These are phyloP conservation scores for Stegodyphus mimosarum DNA, from an alignment of 1,140 invertebrate genomes.

Conservation along the genomic window DNA sequence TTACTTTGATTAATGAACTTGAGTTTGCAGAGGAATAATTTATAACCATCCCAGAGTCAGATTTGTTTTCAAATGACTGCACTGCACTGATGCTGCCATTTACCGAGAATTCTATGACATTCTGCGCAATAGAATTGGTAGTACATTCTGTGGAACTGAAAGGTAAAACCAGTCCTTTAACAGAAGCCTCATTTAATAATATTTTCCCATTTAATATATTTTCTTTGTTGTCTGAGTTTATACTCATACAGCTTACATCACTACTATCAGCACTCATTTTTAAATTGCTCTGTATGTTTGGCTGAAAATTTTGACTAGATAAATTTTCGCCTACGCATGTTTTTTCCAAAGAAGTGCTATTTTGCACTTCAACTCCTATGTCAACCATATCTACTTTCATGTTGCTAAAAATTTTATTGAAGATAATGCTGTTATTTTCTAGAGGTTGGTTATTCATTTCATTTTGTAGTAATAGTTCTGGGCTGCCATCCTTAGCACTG, in stretches of 20 bases:
- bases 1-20: not conserved
- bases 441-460: conserved; percentile 63
- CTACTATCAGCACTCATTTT: not conserved
- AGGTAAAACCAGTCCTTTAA: conserved; percentile 29
- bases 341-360: no score
- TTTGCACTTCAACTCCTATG: not conserved
- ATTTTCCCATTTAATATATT: no score
- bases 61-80: conserved; percentile 11
- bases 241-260: no score
- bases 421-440: conserved; percentile 66
- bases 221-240: no score
- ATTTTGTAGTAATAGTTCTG: conserved; percentile 21
- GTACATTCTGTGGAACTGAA: conserved; percentile 17
- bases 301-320: no score
- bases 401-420: conserved; percentile 38
- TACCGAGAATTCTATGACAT: conserved; percentile 17
- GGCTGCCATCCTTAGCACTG: not conserved
- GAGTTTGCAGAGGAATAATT: conserved; percentile 9
- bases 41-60: conserved; percentile 3
- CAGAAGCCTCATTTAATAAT: not conserved
- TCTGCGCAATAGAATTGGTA: conserved; percentile 13
- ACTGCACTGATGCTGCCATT: not conserved
- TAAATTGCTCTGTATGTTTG: not conserved
- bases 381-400: conserved; percentile 18
- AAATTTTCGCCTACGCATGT: no score